Evolutionary conservation across 2,888 invertebrate species (phyloP), one percentile per base, ranked within the genome.

Genomic region (Hemistola chrysoprasaria): DNA sequence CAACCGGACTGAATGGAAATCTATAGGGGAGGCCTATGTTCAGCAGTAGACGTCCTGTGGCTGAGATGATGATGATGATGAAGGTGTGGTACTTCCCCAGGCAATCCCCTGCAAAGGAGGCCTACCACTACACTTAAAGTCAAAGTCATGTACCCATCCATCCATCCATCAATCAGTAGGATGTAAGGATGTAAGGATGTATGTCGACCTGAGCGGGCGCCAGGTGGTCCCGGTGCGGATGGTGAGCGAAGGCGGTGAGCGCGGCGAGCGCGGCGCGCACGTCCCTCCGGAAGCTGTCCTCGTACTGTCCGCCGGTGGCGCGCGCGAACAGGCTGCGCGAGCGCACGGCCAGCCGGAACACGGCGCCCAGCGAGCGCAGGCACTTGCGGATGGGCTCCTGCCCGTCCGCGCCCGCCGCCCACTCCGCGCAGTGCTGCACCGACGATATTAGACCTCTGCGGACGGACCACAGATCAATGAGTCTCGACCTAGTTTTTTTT

Each of bases 311-410:
- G 5, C 95, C 95, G 0, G 96, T 97, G 0, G 97, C 97, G 8
- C 95, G 90, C 0, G 95, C 93, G 83, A 97, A 97, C 23, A 97
- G 71, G 23, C 95, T 76, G 3, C 97, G 90, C 25, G 97, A 98
- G 59, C 97, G 95, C 22, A 98, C 97, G 1, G 98, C 95, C 59
- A 98, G 92, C 51, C 97, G 95, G 79, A 98, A 97, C 56, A 98
- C 96, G 48, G 97, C 97, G 68, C 97, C 97, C 27, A 98, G 86
- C 0, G 97, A 97, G 39, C 95, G 93, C 45, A 97, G 95, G 66
- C 97, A 97, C 67, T 96, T 97, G 71, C 96, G 94, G 45, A 97
- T 95, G 0, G 96, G 95, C 63, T 97, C 96, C 48, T 97, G 96
- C 26, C 95, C 94, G 54, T 97, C 97, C 0, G 95, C 94, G 7